Evolutionary conservation across 2,797 vertebrate genomes (phyloP), one percentile per base, ranked within the genome.

Genomic region (Chaetodon trifasciatus): DNA sequence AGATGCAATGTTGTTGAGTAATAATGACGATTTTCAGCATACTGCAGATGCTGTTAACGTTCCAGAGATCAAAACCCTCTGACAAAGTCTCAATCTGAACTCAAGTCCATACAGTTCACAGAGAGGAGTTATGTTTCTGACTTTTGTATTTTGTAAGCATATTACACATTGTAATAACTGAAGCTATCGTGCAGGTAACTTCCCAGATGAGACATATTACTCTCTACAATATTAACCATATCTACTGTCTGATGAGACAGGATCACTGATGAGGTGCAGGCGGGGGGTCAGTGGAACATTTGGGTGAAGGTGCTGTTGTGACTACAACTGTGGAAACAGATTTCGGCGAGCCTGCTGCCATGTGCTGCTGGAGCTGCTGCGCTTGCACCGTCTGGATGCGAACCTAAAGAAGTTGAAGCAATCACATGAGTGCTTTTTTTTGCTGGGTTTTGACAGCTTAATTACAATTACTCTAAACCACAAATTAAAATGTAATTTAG

Each of bases 281-380:
- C 8, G 96, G 95, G 37, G 96, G 96, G 57, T 99, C 98, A 0
- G 97, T 96, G 0, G 95, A 88, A 88, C 96, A 96, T 78, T 98
- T 99, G 40, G 97, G 94, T 19, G 98, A 97, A 0, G 97, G 96
- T 2, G 98, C 96, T 10, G 98, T 97, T 23, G 98, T 98, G 83
- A 99, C 98, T 1, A 99, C 97, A 13, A 99, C 98, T 0, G 98
- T 98, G 63, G 98, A 98, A 39, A 99, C 95, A 0, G 98, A 96
- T 91, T 99, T 99, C 3, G 96, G 95, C 35, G 97, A 95, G 56
- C 95, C 93, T 9, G 97, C 88, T 0, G 96, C 96, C 5, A 98
- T 95, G 88, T 97, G 97, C 85, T 97, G 97, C 81, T 99, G 98
- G 23, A 99, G 96, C 82, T 98, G 98, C 84, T 98, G 97, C 0